phyloP scores from a whole-genome alignment of 2,113 vertebrate genomes.

The Potamarius usumacintae region DNA sequence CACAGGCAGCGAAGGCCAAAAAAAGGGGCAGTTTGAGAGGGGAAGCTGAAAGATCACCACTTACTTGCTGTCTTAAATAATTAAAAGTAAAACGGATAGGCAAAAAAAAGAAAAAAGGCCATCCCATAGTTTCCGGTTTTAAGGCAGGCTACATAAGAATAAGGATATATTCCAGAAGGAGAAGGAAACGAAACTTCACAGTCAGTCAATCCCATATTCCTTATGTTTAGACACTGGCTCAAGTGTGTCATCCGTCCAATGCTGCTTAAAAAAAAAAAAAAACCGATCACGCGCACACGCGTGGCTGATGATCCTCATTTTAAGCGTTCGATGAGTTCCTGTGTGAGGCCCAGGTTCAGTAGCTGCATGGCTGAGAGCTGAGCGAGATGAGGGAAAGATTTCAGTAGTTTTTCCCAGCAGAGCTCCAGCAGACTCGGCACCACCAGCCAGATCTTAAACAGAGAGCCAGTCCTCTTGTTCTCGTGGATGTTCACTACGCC shows the following conservation, averaged over 20 bases:
- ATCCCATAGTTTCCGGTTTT: slow-evolving; percentile 69
- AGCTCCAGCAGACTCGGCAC: slow-evolving; percentile 96
- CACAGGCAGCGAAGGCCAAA: not conserved
- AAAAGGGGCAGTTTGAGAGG: slow-evolving; percentile 47
- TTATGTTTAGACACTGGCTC: slow-evolving; percentile 37
- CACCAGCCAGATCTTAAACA: slow-evolving; percentile 97
- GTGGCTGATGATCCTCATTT: slow-evolving; percentile 70
- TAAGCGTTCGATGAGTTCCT: slow-evolving; percentile 92
- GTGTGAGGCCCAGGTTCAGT: slow-evolving; percentile 92
- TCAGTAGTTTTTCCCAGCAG: slow-evolving; percentile 92
- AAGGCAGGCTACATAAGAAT: slow-evolving; percentile 67
- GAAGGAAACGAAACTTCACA: slow-evolving; percentile 36
- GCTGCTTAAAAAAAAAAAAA: not conserved
- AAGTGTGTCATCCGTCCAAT: slow-evolving; percentile 25
- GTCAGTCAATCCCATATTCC: slow-evolving; percentile 51
- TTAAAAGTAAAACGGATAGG: slow-evolving; percentile 53
- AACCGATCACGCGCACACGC: not conserved
- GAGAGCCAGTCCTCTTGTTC: slow-evolving; percentile 94
- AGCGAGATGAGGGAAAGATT: slow-evolving; percentile 84
- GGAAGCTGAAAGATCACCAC: slow-evolving; percentile 52
- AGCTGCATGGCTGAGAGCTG: slow-evolving; percentile 84
- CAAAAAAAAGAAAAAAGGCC: slow-evolving; percentile 55
- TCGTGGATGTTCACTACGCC: slow-evolving; percentile 96
- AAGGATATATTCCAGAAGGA: slow-evolving; percentile 39
- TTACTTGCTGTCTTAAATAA: slow-evolving; percentile 52